Evolutionary conservation across 2,888 invertebrate species (phyloP), one percentile per base, ranked within the genome.

Genomic region (Zygaena filipendulae): DNA sequence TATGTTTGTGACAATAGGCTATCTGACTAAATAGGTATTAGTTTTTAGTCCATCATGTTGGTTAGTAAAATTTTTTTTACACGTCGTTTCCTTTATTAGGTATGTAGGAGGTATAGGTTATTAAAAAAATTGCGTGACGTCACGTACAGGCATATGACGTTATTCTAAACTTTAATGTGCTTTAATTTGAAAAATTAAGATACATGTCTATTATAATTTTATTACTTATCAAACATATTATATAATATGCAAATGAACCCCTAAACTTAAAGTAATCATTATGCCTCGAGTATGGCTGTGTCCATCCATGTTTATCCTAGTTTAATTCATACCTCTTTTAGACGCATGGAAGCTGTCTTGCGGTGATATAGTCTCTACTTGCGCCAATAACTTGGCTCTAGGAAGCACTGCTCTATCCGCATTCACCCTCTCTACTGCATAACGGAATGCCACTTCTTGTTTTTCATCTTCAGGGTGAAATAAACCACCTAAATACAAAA

Each of bases 311-410:
- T n/a, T n/a, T n/a, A n/a, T n/a, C n/a, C n/a, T n/a, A n/a, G n/a
- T n/a, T n/a, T n/a, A n/a, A n/a, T n/a, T n/a, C 70, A 72, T 68
- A 95, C 95, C 95, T 85, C 93, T 85, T 79, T 95, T 95, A 10
- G 95, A 93, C 27, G 95, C 94, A 61, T 92, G 92, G 59, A 96
- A 96, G 64, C 95, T 95, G 67, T 96, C 96, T 54, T 92, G 92
- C 1, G 92, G 90, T 25, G 91, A 90, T 56, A 95, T 90, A 48
- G 89, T 87, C 69, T 95, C 94, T 35, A 95, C 91, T 81, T 94
- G 92, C 14, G 92, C 92, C 35, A 90, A 86, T 29, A 97, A 82
- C 53, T 92, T 88, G n/a, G 94, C 92, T 52, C 93, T 81, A 13
- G 92, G 91, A 49, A 94, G 71, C 47, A 95, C 87, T 28, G 88